A percentile compares a stretch with the other conserved stretches of the same genome.
Evolutionary conservation across 35 echinoderm and acorn worm genomes (phyloP).

Genomic region (Patiria miniata): DNA sequence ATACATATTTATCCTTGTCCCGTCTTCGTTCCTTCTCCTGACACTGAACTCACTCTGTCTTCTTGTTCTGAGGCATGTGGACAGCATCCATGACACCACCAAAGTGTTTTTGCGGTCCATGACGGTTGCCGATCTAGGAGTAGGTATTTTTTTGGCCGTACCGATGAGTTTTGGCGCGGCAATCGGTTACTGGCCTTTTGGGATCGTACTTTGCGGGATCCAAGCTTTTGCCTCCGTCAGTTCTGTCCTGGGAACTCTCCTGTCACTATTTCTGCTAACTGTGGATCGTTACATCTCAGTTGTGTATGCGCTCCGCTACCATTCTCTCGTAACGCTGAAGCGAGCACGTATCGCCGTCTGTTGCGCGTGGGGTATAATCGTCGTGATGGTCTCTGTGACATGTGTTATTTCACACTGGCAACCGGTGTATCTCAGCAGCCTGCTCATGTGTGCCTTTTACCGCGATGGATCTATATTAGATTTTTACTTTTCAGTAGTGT

Average conservation of each 20-base stretch:
- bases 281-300: conserved; percentile 28
- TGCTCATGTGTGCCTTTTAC: not conserved
- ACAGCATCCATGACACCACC: conserved; percentile 6
- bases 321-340: not conserved
- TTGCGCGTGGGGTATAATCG: not conserved
- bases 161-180: not conserved
- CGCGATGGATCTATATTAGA: too few species aligned
- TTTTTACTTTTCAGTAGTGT: too few species aligned
- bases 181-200: not conserved
- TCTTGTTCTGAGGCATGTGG: not conserved
- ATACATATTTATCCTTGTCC: not conserved
- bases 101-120: conserved; percentile 29
- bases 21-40: not conserved
- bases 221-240: not conserved
- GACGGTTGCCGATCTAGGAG: not conserved
- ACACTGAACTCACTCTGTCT: not conserved
- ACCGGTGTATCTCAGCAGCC: not conserved
- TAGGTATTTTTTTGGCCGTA: conserved; percentile 14
- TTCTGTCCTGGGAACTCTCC: not conserved
- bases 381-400: not conserved
- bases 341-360: not conserved
- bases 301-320: not conserved
- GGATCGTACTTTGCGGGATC: not conserved
- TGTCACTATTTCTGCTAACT: conserved; percentile 18
- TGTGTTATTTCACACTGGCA: not conserved